phyloP scores from a whole-genome alignment of 2,797 vertebrate genomes.

The Pyrocephalus nanus region DNA sequence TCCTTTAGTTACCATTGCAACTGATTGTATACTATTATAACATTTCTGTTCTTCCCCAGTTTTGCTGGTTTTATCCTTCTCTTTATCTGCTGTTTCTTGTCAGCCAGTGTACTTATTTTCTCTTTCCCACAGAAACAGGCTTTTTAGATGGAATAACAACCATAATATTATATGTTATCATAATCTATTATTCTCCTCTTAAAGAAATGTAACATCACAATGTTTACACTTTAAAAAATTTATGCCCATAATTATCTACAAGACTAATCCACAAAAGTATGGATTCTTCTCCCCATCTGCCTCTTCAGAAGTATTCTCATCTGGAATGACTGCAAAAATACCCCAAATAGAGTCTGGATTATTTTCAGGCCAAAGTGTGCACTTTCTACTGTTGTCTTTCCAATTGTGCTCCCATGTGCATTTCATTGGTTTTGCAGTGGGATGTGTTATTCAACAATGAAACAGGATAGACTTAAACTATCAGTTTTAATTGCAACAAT shows the following conservation, averaged over 20 bases:
- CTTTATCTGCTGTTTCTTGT: background rate
- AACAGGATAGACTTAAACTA: background rate
- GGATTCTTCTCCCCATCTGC: background rate
- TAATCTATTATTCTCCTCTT: background rate
- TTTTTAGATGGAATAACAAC: background rate
- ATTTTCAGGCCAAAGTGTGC: background rate
- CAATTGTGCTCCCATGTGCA: fast-evolving
- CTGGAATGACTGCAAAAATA: background rate
- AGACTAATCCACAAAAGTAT: background rate
- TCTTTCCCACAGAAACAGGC: background rate
- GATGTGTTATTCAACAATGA: background rate
- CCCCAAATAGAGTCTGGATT: background rate
- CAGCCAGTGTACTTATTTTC: background rate
- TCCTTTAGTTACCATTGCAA: background rate
- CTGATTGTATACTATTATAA: background rate
- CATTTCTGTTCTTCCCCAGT: background rate
- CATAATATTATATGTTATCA: background rate
- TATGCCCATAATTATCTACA: background rate
- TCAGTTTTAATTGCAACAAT: background rate
- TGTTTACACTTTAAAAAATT: background rate
- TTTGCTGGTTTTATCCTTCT: background rate
- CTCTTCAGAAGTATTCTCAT: background rate
- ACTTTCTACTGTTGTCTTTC: background rate
- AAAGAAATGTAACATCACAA: background rate
- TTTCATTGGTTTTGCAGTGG: background rate